phyloP scores from a whole-genome alignment of 2,113 vertebrate species.

The Toxotes jaculatrix region DNA sequence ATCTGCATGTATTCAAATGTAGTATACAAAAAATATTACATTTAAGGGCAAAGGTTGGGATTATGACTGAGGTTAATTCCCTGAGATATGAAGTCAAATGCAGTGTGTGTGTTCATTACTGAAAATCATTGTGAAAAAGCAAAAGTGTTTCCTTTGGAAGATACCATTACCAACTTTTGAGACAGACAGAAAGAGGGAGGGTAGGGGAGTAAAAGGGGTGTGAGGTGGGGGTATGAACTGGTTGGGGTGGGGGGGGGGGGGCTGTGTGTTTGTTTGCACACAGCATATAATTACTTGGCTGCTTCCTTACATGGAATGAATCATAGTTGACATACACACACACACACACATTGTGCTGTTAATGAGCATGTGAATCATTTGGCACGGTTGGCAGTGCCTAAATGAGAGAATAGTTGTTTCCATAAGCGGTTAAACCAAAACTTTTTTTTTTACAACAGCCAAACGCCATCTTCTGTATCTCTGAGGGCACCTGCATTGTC shows the following conservation, averaged over 20 bases:
- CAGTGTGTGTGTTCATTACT: not conserved
- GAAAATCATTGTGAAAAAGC: conserved; percentile 5
- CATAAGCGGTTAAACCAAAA: conserved; percentile 33
- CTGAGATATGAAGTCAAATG: not conserved
- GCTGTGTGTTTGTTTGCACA: conserved; percentile 75
- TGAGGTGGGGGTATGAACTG: not conserved
- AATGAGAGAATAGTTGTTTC: conserved; percentile 33
- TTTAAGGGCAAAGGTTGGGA: not conserved
- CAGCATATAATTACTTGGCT: conserved; percentile 80
- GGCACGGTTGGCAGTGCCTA: conserved; percentile 31
- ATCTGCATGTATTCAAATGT: too few relatives aligned
- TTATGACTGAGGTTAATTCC: not conserved
- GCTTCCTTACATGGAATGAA: conserved; percentile 54
- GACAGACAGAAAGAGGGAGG: not conserved
- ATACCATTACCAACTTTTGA: conserved; percentile 4
- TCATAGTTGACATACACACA: conserved; percentile 61
- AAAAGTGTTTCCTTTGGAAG: conserved; percentile 6
- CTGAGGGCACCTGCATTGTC: not conserved
- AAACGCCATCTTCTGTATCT: conserved; percentile 1
- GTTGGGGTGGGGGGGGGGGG: not conserved
- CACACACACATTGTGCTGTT: conserved; percentile 58
- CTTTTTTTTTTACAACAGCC: not conserved
- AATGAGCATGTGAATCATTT: conserved; percentile 71
- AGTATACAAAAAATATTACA: not conserved
- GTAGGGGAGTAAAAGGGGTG: conserved; percentile 7